These are phyloP conservation scores for Oscheius sp. DNA, from an alignment of 1,140 invertebrate species.

Conservation along the genomic window DNA sequence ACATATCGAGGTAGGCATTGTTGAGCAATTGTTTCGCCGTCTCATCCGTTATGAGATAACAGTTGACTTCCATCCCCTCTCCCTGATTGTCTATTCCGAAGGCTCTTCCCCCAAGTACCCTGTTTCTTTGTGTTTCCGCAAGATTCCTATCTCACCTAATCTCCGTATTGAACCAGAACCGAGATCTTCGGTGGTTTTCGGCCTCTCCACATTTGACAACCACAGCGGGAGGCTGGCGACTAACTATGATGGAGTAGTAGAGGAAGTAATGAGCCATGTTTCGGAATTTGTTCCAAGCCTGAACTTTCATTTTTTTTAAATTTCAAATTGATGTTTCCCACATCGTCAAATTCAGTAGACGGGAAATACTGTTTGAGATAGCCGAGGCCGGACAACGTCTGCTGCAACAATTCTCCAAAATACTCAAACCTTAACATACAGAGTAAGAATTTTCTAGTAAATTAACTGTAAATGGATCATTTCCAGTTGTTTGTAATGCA, in stretches of 20 bases:
- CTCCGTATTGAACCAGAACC: slow-evolving; percentile 61
- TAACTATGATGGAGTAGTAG: slow-evolving; percentile 60
- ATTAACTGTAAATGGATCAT: slow-evolving; percentile 52
- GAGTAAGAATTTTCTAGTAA: not conserved
- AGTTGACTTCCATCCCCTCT: slow-evolving; percentile 51
- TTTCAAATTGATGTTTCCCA: not conserved
- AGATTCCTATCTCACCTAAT: slow-evolving; percentile 44
- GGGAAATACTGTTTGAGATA: slow-evolving; percentile 51
- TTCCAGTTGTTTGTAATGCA: slow-evolving; percentile 51
- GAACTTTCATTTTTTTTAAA: not conserved
- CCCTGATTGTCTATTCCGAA: slow-evolving; percentile 51
- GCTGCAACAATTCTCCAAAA: slow-evolving; percentile 59
- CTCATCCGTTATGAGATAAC: slow-evolving; percentile 59
- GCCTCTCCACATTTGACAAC: slow-evolving; percentile 61
- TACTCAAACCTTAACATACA: slow-evolving; percentile 57
- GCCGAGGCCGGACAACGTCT: slow-evolving; percentile 53
- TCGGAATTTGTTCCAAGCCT: slow-evolving; percentile 37
- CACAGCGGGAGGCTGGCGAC: slow-evolving; percentile 52
- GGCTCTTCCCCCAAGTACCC: slow-evolving; percentile 55
- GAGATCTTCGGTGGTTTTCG: slow-evolving; percentile 57
- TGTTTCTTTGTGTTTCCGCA: slow-evolving; percentile 10
- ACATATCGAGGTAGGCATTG: slow-evolving; percentile 60
- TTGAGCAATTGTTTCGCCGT: slow-evolving; percentile 55
- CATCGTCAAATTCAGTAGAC: slow-evolving; percentile 54
- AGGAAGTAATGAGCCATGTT: slow-evolving; percentile 59